Conservation (phyloP, 2,113 vertebrate genomes). For the Pseudorhombus dupliciocellatus region DNA sequence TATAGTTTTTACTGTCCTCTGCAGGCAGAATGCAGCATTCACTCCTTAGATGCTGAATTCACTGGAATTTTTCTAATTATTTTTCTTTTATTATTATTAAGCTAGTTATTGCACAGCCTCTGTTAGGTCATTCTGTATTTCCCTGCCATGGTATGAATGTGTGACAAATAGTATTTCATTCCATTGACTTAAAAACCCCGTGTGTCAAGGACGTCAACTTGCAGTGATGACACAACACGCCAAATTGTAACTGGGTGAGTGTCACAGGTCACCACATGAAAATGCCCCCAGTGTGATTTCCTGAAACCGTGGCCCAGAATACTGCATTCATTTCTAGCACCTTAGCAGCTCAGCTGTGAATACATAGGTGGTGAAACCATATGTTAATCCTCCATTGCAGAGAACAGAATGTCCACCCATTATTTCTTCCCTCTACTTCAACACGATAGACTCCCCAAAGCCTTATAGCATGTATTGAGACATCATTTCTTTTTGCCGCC, state of each 20-base stretch:
- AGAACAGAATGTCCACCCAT: conserved; percentile 17
- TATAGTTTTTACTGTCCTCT: neutral
- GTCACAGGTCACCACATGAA: neutral
- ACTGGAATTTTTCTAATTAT: no score
- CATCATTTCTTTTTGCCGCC: neutral
- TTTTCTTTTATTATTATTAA: no score
- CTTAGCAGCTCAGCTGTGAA: neutral
- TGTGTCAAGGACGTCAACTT: no score
- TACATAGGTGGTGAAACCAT: conserved; percentile 5
- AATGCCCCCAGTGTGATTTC: neutral
- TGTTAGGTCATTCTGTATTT: no score
- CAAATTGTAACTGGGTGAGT: neutral
- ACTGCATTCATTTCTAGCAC: neutral
- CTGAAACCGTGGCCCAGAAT: neutral
- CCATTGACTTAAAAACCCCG: no score
- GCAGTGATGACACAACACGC: no score
- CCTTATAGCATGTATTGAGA: conserved; percentile 17
- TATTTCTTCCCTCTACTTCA: conserved; percentile 19
- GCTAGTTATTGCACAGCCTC: no score
- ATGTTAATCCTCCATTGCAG: conserved; percentile 8
- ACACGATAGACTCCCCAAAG: conserved; percentile 12
- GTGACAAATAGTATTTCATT: no score
- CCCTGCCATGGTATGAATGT: no score
- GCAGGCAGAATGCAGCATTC: no score
- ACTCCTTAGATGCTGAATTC: no score